Evolutionary conservation across 1,140 invertebrate genomes (phyloP).

Genomic region (Nebria ingens): DNA sequence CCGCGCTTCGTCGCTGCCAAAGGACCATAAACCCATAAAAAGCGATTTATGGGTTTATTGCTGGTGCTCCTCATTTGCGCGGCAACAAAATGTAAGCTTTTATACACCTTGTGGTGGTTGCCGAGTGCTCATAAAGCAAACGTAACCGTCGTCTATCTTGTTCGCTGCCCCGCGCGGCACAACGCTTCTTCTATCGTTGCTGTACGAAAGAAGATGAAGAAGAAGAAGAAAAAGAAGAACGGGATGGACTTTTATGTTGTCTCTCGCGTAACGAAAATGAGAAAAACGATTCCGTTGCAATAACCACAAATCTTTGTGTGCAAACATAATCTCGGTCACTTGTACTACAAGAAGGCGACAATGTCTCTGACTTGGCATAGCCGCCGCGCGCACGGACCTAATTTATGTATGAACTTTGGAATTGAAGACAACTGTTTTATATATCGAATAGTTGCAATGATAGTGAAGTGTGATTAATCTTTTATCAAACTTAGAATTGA

Average conservation of each 20-base stretch:
- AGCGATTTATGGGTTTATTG: conserved; percentile 34
- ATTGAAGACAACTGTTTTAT: no score
- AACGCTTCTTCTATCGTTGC: no score
- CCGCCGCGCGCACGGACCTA: no score
- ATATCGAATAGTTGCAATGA: no score
- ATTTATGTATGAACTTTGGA: no score
- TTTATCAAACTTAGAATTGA: no score
- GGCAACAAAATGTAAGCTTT: conserved; percentile 27
- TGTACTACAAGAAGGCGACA: no score
- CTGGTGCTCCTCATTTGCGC: conserved; percentile 29
- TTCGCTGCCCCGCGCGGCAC: not conserved
- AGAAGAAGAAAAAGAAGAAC: no score
- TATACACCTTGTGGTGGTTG: conserved; percentile 15
- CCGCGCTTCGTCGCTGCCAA: not conserved
- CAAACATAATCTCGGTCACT: not conserved
- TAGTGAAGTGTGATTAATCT: no score
- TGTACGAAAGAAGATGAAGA: no score
- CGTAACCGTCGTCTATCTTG: conserved; percentile 4
- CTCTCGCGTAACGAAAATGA: conserved; percentile 5
- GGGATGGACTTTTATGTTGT: no score
- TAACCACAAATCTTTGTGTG: not conserved
- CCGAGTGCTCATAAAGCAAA: conserved; percentile 4
- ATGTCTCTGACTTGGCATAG: no score
- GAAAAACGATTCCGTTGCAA: conserved; percentile 1
- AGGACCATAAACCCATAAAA: conserved; percentile 33